Conservation (phyloP, 2,888 invertebrate genomes). For the Cryptocheilus praepositus region DNA sequence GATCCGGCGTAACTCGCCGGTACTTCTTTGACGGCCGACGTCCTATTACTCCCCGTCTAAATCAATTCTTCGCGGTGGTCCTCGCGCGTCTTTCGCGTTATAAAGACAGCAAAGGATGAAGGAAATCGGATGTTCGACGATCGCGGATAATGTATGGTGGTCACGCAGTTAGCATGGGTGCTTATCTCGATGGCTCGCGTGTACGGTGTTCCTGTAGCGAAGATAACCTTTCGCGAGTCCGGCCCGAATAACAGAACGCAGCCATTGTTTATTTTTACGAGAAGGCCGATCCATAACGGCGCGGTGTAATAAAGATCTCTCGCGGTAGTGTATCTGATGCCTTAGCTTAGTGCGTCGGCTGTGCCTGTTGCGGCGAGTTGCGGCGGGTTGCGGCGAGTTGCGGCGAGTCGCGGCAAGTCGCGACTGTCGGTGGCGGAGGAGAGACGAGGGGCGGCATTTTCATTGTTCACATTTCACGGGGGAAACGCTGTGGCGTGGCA, state of each 20-base stretch:
- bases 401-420: too few species aligned
- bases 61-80: too few species aligned
- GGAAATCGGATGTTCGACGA: constrained; percentile 45
- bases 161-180: constrained; percentile 5
- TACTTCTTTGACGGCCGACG: constrained; percentile 16
- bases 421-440: neutral
- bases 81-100: constrained; percentile 9
- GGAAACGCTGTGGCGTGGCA: constrained; percentile 14
- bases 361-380: too few species aligned
- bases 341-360: neutral
- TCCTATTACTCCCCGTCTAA: too few species aligned
- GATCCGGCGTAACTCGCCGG: constrained; percentile 16
- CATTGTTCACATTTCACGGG: constrained; percentile 38
- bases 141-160: constrained; percentile 38
- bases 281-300: constrained; percentile 47
- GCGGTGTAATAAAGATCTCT: constrained; percentile 53
- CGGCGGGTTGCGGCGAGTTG: too few species aligned
- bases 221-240: constrained; percentile 48
- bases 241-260: constrained; percentile 35
- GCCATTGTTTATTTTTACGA: constrained; percentile 49
- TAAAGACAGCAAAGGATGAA: constrained; percentile 42
- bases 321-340: constrained; percentile 43
- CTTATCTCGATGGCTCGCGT: constrained; percentile 50
- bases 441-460: constrained; percentile 8
- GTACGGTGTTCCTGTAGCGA: constrained; percentile 43